phyloP scores from a whole-genome alignment of 2,797 vertebrate species.

The Notolepis coatsorum region DNA sequence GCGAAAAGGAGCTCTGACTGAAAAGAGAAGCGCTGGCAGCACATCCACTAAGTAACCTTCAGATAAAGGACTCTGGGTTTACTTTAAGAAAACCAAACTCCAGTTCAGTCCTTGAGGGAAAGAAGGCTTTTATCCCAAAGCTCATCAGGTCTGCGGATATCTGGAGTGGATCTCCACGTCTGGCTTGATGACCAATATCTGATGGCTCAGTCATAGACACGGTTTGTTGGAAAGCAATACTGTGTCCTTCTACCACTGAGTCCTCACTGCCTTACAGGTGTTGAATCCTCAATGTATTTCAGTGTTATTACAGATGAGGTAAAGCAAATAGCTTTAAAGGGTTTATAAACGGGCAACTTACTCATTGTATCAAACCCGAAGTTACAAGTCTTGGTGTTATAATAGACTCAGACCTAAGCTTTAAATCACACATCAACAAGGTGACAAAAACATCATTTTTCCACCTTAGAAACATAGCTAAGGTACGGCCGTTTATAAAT shows the following conservation, averaged over 20 bases:
- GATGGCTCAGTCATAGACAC: conserved; percentile 32
- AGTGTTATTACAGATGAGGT: conserved; percentile 18
- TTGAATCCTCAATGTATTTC: conserved; percentile 28
- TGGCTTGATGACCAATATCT: conserved; percentile 23
- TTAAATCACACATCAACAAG: no score
- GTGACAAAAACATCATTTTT: no score
- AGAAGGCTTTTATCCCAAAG: conserved; percentile 14
- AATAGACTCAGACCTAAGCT: no score
- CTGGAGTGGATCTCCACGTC: conserved; percentile 20
- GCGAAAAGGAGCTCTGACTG: conserved; percentile 27
- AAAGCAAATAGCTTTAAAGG: conserved; percentile 19
- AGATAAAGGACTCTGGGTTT: conserved; percentile 33
- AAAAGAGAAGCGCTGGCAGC: conserved; percentile 24
- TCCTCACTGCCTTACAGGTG: not conserved
- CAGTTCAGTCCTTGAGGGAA: conserved; percentile 19
- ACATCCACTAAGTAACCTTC: conserved; percentile 53
- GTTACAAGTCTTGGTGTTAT: no score
- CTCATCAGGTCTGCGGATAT: conserved; percentile 27
- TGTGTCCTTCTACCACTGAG: conserved; percentile 17
- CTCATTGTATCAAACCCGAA: no score
- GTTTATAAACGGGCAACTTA: no score
- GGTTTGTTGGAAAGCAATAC: no score
- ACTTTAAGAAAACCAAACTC: conserved; percentile 19
- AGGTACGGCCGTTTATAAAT: no score
- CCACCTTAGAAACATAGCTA: no score